Conservation (phyloP, 2,888 invertebrate genomes). For the Copidosoma aretas region DNA sequence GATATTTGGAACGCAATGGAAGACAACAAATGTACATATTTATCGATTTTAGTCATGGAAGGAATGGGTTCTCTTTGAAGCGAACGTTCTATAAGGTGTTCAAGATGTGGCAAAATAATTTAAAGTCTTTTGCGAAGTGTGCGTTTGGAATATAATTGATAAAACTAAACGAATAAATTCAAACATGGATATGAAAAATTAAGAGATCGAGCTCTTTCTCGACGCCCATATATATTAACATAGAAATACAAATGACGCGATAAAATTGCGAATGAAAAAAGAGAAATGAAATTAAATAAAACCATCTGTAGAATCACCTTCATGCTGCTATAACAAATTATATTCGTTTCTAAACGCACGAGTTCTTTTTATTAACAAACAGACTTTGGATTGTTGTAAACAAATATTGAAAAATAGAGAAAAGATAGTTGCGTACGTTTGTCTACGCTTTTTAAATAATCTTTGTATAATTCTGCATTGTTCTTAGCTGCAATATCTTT, state of each 20-base stretch:
- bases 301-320: slow-evolving; percentile 3
- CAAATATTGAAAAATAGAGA: slow-evolving; percentile 12
- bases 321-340: slow-evolving; percentile 18
- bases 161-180: slow-evolving; percentile 15
- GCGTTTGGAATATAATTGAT: slow-evolving; percentile 26
- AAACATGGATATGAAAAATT: not conserved
- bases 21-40: slow-evolving; percentile 31
- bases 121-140: slow-evolving; percentile 1
- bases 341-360: slow-evolving; percentile 27
- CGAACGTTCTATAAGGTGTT: too few relatives aligned
- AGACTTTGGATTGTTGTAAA: slow-evolving; percentile 25
- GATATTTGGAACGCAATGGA: too few relatives aligned
- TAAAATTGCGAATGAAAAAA: slow-evolving; percentile 5
- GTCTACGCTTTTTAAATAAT: slow-evolving; percentile 25
- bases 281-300: not conserved
- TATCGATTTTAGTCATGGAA: slow-evolving; percentile 25
- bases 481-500: slow-evolving; percentile 15
- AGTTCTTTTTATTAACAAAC: slow-evolving; percentile 5
- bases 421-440: slow-evolving; percentile 29
- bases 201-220: slow-evolving; percentile 40
- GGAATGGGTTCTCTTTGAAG: slow-evolving; percentile 18
- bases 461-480: slow-evolving; percentile 26
- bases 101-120: not conserved
- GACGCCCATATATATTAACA: slow-evolving; percentile 28
- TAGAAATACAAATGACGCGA: not conserved